Evolutionary conservation across 2,797 vertebrate genomes (phyloP), one percentile per base, ranked within the genome.

Genomic region (Crenichthys baileyi): DNA sequence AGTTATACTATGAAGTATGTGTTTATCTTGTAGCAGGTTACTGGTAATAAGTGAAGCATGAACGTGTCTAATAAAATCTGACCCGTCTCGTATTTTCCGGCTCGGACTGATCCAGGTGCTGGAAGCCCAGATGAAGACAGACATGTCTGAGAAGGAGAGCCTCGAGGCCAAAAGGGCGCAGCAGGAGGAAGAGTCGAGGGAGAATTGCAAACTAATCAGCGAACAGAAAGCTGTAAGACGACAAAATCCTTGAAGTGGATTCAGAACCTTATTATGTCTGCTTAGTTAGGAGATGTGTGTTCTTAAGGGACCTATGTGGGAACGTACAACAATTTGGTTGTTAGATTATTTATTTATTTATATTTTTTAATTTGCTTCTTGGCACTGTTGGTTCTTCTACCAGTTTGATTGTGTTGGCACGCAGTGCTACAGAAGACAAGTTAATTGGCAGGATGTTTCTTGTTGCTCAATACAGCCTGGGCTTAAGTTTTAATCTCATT

Each of bases 181-280:
- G 85, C 97, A 99, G 2, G 97, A 99, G 87, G 97, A 98, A 78
- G 98, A 99, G 83, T 96, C 97, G 6, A 96, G 95, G 4, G 98
- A 99, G 88, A 99, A 99, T 85, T 97, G 97, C 94, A 98, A 97
- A 93, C 95, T 99, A 72, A 96, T 99, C 90, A 96, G 97, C 39
- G 98, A 99, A 88, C 98, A 99, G 94, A 99, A 99, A 95, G 97
- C 98, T 79, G 98, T 99, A 95, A 91, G 97, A 72, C 77, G 73
- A 78, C 76, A 77, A 18, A 74, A 73, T 1, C 63, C 2, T 7
- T 39, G n/a, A 55, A 18, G n/a, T 76, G 15, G 16, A 18, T 13
- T 65, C 26, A 26, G 29, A 75, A 6, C 20, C 7, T 60, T n/a
- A 9, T 83, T 36, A 22, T 41, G 36, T 46, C 16, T 41, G n/a